phyloP scores from a whole-genome alignment of 1,140 invertebrate species.

The Anthonomus grandis region DNA sequence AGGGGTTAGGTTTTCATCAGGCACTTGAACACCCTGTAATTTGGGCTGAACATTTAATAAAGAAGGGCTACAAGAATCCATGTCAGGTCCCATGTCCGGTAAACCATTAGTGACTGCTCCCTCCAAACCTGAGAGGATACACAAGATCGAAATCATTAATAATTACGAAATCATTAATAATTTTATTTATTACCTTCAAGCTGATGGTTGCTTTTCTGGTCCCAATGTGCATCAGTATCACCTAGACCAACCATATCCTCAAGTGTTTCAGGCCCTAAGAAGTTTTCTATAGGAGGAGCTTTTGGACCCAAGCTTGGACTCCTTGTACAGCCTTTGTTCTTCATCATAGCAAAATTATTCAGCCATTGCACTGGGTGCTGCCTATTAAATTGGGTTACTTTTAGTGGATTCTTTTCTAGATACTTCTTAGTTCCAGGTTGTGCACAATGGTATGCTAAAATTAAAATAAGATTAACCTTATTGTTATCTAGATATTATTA shows the following conservation, averaged over 20 bases:
- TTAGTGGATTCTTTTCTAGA: conserved; percentile 89
- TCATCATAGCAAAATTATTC: conserved; percentile 73
- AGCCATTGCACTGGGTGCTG: conserved; percentile 79
- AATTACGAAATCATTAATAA: no score
- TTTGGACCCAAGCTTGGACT: conserved; percentile 46
- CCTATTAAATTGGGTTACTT: conserved; percentile 80
- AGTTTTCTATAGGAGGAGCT: conserved; percentile 48
- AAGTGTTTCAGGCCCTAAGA: conserved; percentile 53
- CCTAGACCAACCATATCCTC: conserved; percentile 53
- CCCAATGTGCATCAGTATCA: conserved; percentile 46
- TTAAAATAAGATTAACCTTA: no score
- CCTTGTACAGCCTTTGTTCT: conserved; percentile 63
- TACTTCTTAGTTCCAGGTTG: conserved; percentile 94
- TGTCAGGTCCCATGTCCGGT: conserved; percentile 44
- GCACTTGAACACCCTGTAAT: conserved; percentile 80
- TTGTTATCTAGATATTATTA: no score
- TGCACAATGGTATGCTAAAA: conserved; percentile 90
- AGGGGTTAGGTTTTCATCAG: conserved; percentile 94
- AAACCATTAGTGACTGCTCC: conserved; percentile 44
- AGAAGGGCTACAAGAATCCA: conserved; percentile 53
- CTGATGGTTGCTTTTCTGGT: conserved; percentile 47
- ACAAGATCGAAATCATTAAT: no score
- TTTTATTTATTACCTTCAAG: no score
- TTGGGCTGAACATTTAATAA: conserved; percentile 57
- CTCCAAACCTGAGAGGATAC: no score